phyloP scores from a whole-genome alignment of 2,113 vertebrate species.

The Urocynchramus pylzowi region DNA sequence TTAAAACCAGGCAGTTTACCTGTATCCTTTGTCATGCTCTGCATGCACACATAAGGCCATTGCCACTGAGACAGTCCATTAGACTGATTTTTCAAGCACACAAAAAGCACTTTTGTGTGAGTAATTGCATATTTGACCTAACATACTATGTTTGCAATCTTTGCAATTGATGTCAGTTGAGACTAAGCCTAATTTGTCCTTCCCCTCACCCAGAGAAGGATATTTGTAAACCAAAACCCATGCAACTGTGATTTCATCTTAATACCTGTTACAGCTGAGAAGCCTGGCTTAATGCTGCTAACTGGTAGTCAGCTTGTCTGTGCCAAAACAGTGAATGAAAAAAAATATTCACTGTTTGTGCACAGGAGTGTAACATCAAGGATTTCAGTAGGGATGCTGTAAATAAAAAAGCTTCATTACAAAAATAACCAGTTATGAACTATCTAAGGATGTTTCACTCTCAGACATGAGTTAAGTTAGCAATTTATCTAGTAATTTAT shows the following conservation, averaged over 20 bases:
- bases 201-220: neutral
- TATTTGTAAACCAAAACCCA: neutral
- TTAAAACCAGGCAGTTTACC: neutral
- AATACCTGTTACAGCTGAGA: neutral
- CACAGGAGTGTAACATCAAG: neutral
- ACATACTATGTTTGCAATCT: neutral
- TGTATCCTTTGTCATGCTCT: neutral
- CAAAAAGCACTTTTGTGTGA: neutral
- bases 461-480: neutral
- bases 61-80: neutral
- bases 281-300: neutral
- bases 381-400: neutral
- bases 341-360: neutral
- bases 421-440: neutral
- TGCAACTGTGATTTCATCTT: neutral
- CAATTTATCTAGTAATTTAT: neutral
- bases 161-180: neutral
- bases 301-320: neutral
- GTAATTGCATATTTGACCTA: neutral
- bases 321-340: neutral
- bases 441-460: neutral
- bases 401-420: neutral
- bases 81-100: neutral
- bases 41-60: neutral
- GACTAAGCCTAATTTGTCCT: neutral